Base-by-base conservation (phyloP, 2,797 vertebrate species). In the Heterohyrax brucei region DNA sequence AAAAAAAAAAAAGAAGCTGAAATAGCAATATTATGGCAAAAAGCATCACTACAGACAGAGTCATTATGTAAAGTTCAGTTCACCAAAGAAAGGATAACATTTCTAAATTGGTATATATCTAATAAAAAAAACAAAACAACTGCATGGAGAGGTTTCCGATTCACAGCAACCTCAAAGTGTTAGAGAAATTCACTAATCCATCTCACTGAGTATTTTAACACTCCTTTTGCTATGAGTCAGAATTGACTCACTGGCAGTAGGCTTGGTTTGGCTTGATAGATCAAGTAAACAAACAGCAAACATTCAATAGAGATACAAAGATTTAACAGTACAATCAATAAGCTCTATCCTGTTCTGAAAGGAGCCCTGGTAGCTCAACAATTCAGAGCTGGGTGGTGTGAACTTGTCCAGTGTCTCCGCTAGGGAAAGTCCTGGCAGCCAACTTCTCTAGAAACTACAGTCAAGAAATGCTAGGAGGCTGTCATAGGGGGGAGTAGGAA, bases 231-330 rank as follows among this genome's bases (percentile, higher is more conserved):
- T 39, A 39, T 39, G 39, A 39, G 39, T 39, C 39, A 39, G 39
- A 39, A 39, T 39, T 39, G 39, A 39, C 39, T 39, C 39, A 39
- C 39, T 39, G 39, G 39, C 39, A 39, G 39, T 39, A 39, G 39
- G 39, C 3, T 39, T 39, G 39, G 39, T 39, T 39, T 39, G 39
- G 39, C 39, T 5, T 76, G 64, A 72, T 33, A 91, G 72, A 68
- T 33, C 24, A 88, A 90, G 26, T 26, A 70, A 87, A 91, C 66
- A 77, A 92, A 56, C 53, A 56, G 53, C 66, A 68, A 68, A 91
- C 80, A 70, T 80, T 64, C 50, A 79, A 18, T 28, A 70, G 77
- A 30, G 28, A 88, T 44, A 70, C 28, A 16, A 26, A 46, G 81
- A 46, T 6, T 72, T 92, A 91, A 39, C 48, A 4, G 8, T 77